Evolutionary conservation across 2,888 invertebrate genomes (phyloP).

Genomic region (Erebia ligea): DNA sequence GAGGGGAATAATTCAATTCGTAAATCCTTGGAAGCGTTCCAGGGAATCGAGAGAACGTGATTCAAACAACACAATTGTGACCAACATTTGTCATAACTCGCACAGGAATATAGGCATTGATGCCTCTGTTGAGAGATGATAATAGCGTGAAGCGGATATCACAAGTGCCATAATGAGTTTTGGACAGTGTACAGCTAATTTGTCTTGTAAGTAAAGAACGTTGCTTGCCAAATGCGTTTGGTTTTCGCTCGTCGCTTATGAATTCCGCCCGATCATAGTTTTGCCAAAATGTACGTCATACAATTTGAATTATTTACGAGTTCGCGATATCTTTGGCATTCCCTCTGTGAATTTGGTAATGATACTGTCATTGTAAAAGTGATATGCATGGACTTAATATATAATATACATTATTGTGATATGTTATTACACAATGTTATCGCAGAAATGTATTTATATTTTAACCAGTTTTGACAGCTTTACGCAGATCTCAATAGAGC

Average conservation of each 20-base stretch:
- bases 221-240: slow-evolving; percentile 54
- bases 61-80: slow-evolving; percentile 43
- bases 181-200: slow-evolving; percentile 51
- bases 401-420: no score
- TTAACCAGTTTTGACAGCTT: background rate
- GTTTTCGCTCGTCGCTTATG: slow-evolving; percentile 45
- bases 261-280: slow-evolving; percentile 47
- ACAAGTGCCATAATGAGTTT: slow-evolving; percentile 42
- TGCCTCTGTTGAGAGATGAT: slow-evolving; percentile 39
- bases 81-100: slow-evolving; percentile 43
- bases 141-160: slow-evolving; percentile 38
- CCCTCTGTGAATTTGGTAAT: slow-evolving; percentile 7
- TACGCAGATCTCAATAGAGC: no score
- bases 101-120: slow-evolving; percentile 44
- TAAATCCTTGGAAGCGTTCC: slow-evolving; percentile 60
- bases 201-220: slow-evolving; percentile 52
- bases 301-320: slow-evolving; percentile 33
- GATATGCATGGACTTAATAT: no score
- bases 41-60: slow-evolving; percentile 51
- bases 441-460: background rate
- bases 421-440: slow-evolving; percentile 3
- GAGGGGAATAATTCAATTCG: slow-evolving; percentile 50
- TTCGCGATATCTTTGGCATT: slow-evolving; percentile 12
- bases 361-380: slow-evolving; percentile 1
- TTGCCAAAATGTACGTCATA: slow-evolving; percentile 36